phyloP scores from a whole-genome alignment of 2,113 vertebrate genomes.

The Halichoeres trimaculatus region DNA sequence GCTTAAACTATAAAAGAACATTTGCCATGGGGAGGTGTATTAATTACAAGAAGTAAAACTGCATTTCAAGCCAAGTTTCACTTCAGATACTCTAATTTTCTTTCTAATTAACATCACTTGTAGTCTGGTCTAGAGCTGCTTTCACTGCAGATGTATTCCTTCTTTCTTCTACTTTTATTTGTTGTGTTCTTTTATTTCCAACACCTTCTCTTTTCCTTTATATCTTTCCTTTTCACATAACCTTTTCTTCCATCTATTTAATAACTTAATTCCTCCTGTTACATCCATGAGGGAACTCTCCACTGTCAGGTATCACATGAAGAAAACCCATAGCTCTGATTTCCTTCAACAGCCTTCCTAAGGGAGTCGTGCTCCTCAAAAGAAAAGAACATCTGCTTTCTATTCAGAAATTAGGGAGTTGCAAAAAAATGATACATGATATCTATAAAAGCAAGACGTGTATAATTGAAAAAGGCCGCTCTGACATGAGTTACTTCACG shows the following conservation, averaged over 20 bases:
- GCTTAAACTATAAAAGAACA: background rate
- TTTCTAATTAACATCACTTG: no score
- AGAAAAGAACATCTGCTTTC: slow-evolving; percentile 53
- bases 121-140: no score
- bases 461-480: slow-evolving; percentile 24
- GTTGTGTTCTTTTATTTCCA: background rate
- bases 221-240: background rate
- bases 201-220: background rate
- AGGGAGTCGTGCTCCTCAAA: slow-evolving; percentile 29
- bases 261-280: no score
- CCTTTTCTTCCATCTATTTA: no score
- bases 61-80: background rate
- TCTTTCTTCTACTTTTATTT: background rate
- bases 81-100: no score
- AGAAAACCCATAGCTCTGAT: slow-evolving; percentile 6
- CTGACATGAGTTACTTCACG: background rate
- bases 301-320: background rate
- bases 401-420: slow-evolving; percentile 51
- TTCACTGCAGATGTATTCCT: background rate
- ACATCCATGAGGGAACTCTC: no score
- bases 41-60: background rate
- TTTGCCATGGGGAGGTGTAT: background rate
- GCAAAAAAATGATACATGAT: slow-evolving; percentile 21
- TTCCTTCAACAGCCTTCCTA: slow-evolving; percentile 32
- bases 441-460: slow-evolving; percentile 23